phyloP scores from a whole-genome alignment of 2,797 vertebrate species.

The Nyctibius grandis region DNA sequence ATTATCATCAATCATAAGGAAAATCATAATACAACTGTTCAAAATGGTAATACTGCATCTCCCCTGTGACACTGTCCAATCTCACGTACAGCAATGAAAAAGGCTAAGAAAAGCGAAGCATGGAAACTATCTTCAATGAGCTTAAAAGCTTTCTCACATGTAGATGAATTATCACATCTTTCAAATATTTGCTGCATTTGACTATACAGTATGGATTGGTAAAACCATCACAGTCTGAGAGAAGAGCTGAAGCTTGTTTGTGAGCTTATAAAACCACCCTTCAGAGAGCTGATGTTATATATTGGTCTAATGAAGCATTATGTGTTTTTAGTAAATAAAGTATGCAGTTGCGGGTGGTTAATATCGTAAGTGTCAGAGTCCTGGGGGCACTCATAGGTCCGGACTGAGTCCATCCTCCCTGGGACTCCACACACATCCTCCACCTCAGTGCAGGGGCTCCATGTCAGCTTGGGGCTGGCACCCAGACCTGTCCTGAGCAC shows the following conservation, averaged over 20 bases:
- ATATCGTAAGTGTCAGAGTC: not conserved
- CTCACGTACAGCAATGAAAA: not conserved
- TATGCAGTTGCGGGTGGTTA: not conserved
- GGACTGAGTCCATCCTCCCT: not conserved
- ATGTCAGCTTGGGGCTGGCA: not conserved
- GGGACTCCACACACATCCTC: fast-evolving
- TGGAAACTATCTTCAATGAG: not conserved
- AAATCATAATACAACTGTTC: not conserved
- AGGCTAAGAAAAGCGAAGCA: not conserved
- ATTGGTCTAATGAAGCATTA: not conserved
- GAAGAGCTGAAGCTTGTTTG: not conserved
- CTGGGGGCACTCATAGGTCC: not conserved
- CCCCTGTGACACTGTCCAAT: not conserved
- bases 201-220: not conserved
- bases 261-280: not conserved
- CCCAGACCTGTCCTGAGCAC: not conserved
- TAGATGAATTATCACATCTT: not conserved
- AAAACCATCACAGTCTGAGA: not conserved
- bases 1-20: not conserved
- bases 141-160: not conserved
- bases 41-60: not conserved
- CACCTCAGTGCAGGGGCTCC: not conserved
- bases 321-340: not conserved
- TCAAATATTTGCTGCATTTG: not conserved
- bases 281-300: not conserved